Evolutionary conservation across 2,888 invertebrate genomes (phyloP).

Genomic region (Glyphotaelius pellucidus): DNA sequence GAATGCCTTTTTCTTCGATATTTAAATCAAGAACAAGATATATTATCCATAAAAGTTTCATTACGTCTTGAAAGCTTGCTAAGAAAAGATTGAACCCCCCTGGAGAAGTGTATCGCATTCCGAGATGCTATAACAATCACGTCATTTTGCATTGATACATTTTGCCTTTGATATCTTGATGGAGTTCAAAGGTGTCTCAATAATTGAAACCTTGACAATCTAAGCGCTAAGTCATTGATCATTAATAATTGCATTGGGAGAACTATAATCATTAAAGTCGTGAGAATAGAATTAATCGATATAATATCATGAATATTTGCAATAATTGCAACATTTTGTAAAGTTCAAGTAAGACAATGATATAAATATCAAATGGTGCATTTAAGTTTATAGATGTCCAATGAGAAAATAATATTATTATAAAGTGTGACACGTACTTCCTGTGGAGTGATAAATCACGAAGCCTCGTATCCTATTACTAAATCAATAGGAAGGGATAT

Average conservation of each 20-base stretch:
- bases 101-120: background rate
- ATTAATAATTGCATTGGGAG: background rate
- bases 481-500: background rate
- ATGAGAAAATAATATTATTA: background rate
- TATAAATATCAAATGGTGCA: background rate
- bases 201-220: constrained; percentile 18
- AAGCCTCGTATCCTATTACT: background rate
- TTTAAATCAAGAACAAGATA: too few species aligned
- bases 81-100: background rate
- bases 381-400: background rate
- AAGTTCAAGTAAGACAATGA: background rate
- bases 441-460: background rate
- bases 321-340: background rate
- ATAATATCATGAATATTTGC: background rate
- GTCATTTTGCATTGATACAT: constrained; percentile 13
- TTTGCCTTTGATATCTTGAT: constrained; percentile 30
- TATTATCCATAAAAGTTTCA: too few species aligned
- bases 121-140: constrained; percentile 25
- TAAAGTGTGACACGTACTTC: too few species aligned
- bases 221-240: background rate
- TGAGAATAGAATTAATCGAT: background rate
- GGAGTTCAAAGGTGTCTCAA: constrained; percentile 6
- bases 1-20: too few species aligned
- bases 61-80: background rate
- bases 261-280: background rate